Conservation (phyloP, 2,888 invertebrate genomes). For the Magallana nippona region DNA sequence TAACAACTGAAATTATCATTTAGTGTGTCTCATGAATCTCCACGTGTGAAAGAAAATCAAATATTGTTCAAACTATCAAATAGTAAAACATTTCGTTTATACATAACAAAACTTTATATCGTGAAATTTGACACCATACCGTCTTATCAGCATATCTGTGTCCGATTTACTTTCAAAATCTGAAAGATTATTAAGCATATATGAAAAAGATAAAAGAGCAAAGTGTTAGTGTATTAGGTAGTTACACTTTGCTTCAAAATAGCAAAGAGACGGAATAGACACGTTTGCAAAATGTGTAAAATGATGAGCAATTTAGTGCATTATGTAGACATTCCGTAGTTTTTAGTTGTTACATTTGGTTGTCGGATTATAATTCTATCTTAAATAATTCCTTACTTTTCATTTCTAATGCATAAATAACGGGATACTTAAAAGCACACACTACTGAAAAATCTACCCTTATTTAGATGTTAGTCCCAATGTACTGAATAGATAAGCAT, state of each 20-base stretch:
- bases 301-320: no score
- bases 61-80: no score
- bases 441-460: not conserved
- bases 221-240: not conserved
- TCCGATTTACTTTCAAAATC: not conserved
- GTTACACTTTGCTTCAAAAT: not conserved
- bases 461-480: not conserved
- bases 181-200: not conserved
- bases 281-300: no score
- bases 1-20: no score
- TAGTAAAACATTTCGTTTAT: no score
- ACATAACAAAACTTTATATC: no score
- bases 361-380: no score
- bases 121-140: not conserved
- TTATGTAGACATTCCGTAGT: no score
- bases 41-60: no score
- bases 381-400: not conserved
- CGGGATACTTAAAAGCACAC: not conserved
- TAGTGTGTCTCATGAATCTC: no score
- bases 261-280: no score
- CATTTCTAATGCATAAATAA: not conserved
- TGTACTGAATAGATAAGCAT: conserved; percentile 27
- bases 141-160: conserved; percentile 5
- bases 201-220: not conserved
- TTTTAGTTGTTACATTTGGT: no score